phyloP scores from a whole-genome alignment of 2,797 vertebrate genomes.

The Pantherophis vulpinus region DNA sequence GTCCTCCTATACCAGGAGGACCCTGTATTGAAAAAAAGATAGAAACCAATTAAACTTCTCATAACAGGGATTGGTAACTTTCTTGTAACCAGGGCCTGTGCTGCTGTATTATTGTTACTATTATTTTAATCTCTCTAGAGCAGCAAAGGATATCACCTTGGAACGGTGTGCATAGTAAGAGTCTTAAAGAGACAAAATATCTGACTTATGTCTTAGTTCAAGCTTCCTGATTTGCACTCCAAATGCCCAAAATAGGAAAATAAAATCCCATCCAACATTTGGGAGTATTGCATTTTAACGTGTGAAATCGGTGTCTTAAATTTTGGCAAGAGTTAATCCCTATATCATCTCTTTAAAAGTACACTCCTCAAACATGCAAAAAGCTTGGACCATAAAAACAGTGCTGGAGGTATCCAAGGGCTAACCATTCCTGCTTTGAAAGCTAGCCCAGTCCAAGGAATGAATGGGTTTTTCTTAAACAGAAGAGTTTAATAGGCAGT shows the following conservation, averaged over 20 bases:
- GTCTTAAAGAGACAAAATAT: background rate
- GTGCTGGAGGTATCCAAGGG: background rate
- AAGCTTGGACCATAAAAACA: background rate
- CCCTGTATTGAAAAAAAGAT: constrained; percentile 74
- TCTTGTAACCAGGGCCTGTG: background rate
- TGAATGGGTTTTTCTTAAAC: background rate
- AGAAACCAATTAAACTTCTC: background rate
- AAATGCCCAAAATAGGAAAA: background rate
- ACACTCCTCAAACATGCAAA: background rate
- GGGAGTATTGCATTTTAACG: background rate
- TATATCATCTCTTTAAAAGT: background rate
- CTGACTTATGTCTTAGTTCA: background rate
- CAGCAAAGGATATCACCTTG: background rate
- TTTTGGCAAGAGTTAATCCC: background rate
- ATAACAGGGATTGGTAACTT: background rate
- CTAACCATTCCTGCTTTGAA: background rate
- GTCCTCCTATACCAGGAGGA: constrained; percentile 85
- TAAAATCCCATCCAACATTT: background rate
- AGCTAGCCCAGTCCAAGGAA: background rate
- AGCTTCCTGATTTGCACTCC: background rate
- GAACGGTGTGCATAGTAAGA: background rate
- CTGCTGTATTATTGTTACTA: background rate
- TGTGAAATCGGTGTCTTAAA: background rate
- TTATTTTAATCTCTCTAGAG: background rate
- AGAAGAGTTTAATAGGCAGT: background rate